Base-by-base conservation (phyloP, 2,888 invertebrate genomes). In the Amphipoea lucens region DNA sequence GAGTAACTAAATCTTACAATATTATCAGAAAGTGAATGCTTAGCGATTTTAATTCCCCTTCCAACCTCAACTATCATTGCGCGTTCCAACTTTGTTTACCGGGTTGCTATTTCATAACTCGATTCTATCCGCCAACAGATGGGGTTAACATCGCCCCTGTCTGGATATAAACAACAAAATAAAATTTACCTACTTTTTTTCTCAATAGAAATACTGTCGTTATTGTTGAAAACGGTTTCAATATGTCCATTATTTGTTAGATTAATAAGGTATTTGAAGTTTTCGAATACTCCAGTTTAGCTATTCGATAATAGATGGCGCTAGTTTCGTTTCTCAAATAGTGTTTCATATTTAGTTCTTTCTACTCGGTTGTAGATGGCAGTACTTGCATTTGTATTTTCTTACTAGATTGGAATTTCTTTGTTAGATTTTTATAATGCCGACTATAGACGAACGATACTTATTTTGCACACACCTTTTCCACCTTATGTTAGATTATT, bases 221-320 rank as follows among this genome's bases (percentile, higher is more conserved):
- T 17, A 17, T n/a, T 1, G 0, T 54, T 11, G 7, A 11, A 76
- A 20, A 3, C 17, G 0, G 36, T 60, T 42, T 45, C 0, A 17
- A 7, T 29, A 6, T 36, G 36, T 42, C 4, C 9, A 1, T 4
- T 0, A 42, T 12, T 11, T 29, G 0, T 6, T 0, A 0, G 6
- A 0, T 11, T 17, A 29, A 42, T 0, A 11, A 45, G 1, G 6
- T 4, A 9, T 4, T 17, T 12, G 0, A 51, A 48, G 5, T 11
- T n/a, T 17, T n/a, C 2, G 2, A 42, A 14, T 6, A 29, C 14
- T 42, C 9, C 23, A 17, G n/a, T 74, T 1, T 12, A 3, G 48
- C 90, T 86, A 89, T 78, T 88, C 76, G 57, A 69, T 73, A 81
- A 84, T 14, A 90, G 92, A 89, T 89, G 88, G 82, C 90, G 79